Percentiles rank a stretch among this genome's conserved stretches.
Evolutionary conservation across 2,888 invertebrate species (phyloP).

Genomic region (Hydrotaea diabolus): DNA sequence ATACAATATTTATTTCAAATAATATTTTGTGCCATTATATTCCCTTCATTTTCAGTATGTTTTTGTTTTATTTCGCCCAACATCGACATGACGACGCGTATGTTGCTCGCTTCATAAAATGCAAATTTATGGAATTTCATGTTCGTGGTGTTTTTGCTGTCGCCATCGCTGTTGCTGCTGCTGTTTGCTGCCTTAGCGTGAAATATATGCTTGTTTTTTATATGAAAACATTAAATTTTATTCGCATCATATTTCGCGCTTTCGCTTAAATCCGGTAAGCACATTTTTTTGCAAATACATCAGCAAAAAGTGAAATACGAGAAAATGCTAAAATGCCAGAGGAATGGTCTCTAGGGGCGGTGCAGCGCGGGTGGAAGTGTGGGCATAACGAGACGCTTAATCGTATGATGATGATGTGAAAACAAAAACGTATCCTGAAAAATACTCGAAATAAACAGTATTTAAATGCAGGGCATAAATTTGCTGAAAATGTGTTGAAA

Average conservation of each 20-base stretch:
- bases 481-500: background rate
- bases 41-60: background rate
- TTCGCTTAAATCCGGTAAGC: background rate
- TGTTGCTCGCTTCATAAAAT: conserved; percentile 1
- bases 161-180: too few relatives aligned
- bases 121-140: conserved; percentile 10
- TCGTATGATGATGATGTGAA: background rate
- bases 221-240: conserved; percentile 14
- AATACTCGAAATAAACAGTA: background rate
- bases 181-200: background rate
- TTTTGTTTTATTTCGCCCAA: background rate
- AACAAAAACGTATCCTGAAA: background rate
- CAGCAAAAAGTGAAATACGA: background rate
- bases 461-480: background rate
- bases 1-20: background rate
- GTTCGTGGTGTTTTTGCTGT: too few relatives aligned
- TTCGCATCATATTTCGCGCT: background rate
- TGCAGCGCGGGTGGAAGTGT: background rate
- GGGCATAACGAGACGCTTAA: background rate
- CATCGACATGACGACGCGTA: background rate
- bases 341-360: background rate
- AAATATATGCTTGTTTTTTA: background rate
- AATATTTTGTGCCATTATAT: background rate
- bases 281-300: background rate
- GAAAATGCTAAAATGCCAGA: background rate